phyloP scores from a whole-genome alignment of 2,113 vertebrate species.

The Oenanthe oenanthe region DNA sequence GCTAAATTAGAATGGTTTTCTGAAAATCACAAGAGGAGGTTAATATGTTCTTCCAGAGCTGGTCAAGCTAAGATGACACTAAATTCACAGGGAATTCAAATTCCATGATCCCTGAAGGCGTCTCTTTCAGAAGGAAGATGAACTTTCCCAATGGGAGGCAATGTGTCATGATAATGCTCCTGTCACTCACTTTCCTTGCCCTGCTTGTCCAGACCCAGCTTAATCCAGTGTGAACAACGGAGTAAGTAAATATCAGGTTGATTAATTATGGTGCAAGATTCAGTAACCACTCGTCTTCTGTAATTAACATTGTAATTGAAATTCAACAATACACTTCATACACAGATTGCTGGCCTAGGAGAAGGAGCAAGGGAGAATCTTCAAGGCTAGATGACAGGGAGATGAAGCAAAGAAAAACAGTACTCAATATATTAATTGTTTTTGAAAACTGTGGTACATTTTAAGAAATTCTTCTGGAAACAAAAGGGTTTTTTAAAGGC shows the following conservation, averaged over 20 bases:
- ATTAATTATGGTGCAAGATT: conserved; percentile 67
- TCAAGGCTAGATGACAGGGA: background rate
- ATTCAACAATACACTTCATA: conserved; percentile 30
- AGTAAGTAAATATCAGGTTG: conserved; percentile 73
- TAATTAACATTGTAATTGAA: conserved; percentile 61
- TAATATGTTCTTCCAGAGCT: conserved; percentile 86
- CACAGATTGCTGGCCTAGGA: background rate
- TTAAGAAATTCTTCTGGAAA: background rate
- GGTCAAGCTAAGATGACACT: conserved; percentile 85
- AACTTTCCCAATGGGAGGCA: conserved; percentile 77
- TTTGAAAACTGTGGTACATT: background rate
- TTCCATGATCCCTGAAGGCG: conserved; percentile 85
- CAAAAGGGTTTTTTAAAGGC: background rate
- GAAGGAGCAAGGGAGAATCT: background rate
- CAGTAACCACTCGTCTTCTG: conserved; percentile 63
- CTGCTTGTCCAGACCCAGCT: conserved; percentile 63
- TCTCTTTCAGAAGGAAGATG: conserved; percentile 80
- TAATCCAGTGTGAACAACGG: conserved; percentile 74
- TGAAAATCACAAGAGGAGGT: conserved; percentile 85
- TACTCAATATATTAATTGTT: background rate
- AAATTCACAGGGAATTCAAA: conserved; percentile 82
- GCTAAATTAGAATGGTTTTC: conserved; percentile 87
- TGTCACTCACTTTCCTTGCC: conserved; percentile 78
- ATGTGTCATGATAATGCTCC: conserved; percentile 68
- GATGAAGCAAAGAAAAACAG: background rate